A percentile compares a stretch with the other conserved stretches of the same genome.
phyloP scores from a whole-genome alignment of 2,797 vertebrate genomes.

The Ispidina picta region DNA sequence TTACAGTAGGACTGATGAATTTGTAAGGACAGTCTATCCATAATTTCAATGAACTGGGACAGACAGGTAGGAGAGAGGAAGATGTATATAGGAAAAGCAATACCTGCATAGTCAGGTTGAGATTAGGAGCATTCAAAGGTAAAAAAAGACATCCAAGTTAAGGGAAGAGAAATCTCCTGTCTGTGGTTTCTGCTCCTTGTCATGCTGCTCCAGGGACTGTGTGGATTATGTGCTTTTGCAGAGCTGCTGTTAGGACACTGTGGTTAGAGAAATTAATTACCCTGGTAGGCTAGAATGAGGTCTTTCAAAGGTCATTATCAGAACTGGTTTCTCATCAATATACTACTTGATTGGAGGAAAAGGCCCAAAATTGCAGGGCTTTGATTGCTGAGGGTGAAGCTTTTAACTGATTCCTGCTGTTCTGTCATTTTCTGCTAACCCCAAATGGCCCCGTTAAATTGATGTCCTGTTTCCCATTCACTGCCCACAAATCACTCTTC shows the following conservation, averaged over 20 bases:
- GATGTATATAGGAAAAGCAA: background rate
- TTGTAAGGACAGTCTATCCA: constrained; percentile 12
- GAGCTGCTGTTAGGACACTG: background rate
- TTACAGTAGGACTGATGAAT: constrained; percentile 30
- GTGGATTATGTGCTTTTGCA: background rate
- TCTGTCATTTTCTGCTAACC: constrained; percentile 68
- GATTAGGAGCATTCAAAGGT: background rate
- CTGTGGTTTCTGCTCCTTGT: background rate
- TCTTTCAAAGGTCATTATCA: constrained; percentile 66
- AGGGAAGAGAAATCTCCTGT: constrained; percentile 10
- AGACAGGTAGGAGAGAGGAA: background rate
- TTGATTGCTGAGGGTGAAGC: constrained; percentile 65
- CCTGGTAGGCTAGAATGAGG: constrained; percentile 23
- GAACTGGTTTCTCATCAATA: constrained; percentile 66
- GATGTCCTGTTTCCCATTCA: constrained; percentile 69
- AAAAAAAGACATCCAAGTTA: background rate
- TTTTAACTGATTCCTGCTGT: constrained; percentile 69
- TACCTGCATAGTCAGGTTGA: background rate
- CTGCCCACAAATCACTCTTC: constrained; percentile 70
- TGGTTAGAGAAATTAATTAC: constrained; percentile 57
- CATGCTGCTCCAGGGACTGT: constrained; percentile 10
- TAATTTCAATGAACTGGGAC: constrained; percentile 3
- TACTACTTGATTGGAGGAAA: constrained; percentile 62
- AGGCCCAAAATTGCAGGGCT: constrained; percentile 57
- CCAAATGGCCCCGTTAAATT: constrained; percentile 64